phyloP scores from a whole-genome alignment of 2,113 vertebrate species.

The Zosterops lateralis region DNA sequence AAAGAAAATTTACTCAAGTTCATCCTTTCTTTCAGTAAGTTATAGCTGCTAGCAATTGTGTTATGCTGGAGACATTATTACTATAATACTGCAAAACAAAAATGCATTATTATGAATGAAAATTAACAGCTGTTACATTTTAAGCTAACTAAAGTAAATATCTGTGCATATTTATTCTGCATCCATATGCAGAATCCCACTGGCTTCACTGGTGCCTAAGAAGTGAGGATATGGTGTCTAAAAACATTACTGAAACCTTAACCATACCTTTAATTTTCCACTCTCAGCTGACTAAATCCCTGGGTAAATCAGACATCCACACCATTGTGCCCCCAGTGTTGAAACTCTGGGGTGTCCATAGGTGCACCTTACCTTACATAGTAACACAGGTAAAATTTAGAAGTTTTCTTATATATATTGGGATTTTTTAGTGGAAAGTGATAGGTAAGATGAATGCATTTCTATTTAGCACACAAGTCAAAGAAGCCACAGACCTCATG shows the following conservation, averaged over 20 bases:
- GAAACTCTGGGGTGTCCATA: neutral
- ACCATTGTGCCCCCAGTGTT: neutral
- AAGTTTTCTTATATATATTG: neutral
- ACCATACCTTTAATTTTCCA: neutral
- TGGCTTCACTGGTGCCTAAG: neutral
- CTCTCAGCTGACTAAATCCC: neutral
- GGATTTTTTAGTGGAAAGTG: neutral
- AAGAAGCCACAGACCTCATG: neutral
- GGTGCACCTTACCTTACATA: neutral
- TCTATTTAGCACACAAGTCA: neutral
- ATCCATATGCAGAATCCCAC: neutral
- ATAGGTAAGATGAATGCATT: neutral
- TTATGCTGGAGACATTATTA: neutral
- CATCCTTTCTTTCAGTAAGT: neutral
- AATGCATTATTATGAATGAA: slow-evolving; percentile 25
- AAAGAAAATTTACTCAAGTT: slow-evolving; percentile 5
- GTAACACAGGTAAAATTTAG: neutral
- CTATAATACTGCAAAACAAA: neutral
- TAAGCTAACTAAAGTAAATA: neutral
- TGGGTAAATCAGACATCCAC: neutral
- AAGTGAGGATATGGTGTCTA: neutral
- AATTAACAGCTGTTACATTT: neutral
- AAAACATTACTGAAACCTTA: neutral
- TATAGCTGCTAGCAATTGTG: slow-evolving; percentile 17
- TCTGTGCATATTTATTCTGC: neutral